Evolutionary conservation across 1,140 invertebrate genomes (phyloP).

Genomic region (Drosophila cardini): DNA sequence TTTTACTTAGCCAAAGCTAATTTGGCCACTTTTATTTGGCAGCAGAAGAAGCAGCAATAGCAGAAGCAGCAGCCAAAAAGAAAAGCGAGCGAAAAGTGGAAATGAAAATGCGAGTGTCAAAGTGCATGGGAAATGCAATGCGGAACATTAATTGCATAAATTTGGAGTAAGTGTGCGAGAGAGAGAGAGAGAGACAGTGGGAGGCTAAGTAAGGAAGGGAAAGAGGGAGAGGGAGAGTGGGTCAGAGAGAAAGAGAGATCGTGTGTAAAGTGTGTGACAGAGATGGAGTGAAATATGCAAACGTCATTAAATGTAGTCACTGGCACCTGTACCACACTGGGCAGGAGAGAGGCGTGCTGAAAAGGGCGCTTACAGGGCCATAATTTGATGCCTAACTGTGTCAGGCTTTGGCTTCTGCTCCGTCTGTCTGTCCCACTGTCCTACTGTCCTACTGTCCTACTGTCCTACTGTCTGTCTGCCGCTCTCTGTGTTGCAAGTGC

Average conservation of each 20-base stretch:
- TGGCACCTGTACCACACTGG: slow-evolving; percentile 21
- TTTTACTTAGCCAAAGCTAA: slow-evolving; percentile 52
- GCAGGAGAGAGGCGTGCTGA: too few relatives aligned
- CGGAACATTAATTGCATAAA: slow-evolving; percentile 60
- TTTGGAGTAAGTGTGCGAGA: slow-evolving; percentile 32
- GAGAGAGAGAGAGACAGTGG: background rate
- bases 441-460: too few relatives aligned
- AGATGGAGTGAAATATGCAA: slow-evolving; percentile 22
- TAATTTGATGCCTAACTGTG: slow-evolving; percentile 62
- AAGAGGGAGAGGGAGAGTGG: background rate
- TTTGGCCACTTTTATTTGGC: slow-evolving; percentile 53
- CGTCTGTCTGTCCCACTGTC: too few relatives aligned
- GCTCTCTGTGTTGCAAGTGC: slow-evolving; percentile 46
- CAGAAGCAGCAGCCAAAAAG: background rate
- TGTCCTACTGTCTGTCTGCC: slow-evolving; percentile 4
- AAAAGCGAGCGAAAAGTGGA: background rate
- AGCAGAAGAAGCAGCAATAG: background rate
- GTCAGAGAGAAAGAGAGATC: background rate
- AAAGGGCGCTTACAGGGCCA: slow-evolving; percentile 8
- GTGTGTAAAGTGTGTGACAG: background rate
- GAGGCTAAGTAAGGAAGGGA: too few relatives aligned
- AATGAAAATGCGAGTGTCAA: slow-evolving; percentile 47
- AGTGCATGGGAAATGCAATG: slow-evolving; percentile 55
- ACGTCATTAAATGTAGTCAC: slow-evolving; percentile 48
- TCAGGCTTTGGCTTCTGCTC: slow-evolving; percentile 40